phyloP scores from a whole-genome alignment of 2,113 vertebrate species.

The Stigmatopora nigra region DNA sequence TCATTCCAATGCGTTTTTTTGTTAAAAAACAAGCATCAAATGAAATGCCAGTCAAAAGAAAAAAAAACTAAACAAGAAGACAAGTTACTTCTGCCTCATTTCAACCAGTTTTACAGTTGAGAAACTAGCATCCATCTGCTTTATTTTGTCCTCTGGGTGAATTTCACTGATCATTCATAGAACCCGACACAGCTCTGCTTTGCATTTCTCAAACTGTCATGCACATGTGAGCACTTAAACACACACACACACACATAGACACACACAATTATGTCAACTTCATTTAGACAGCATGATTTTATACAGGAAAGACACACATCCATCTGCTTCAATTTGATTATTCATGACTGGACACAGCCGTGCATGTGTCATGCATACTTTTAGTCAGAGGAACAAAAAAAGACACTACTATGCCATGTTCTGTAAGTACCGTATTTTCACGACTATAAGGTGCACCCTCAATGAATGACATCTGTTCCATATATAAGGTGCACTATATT shows the following conservation, averaged over 20 bases:
- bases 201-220: slow-evolving; percentile 16
- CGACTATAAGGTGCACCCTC: too few relatives aligned
- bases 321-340: slow-evolving; percentile 40
- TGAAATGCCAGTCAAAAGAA: slow-evolving; percentile 14
- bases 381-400: background rate
- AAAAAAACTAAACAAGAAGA: background rate
- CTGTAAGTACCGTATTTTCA: too few relatives aligned
- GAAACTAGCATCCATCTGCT: slow-evolving; percentile 42
- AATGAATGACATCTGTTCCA: too few relatives aligned
- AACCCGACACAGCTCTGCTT: slow-evolving; percentile 23
- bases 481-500: too few relatives aligned
- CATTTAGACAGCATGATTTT: slow-evolving; percentile 23
- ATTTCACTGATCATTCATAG: slow-evolving; percentile 37
- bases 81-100: slow-evolving; percentile 40
- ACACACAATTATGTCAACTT: slow-evolving; percentile 35
- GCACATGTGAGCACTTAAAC: slow-evolving; percentile 11
- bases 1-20: too few relatives aligned
- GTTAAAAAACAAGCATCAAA: too few relatives aligned
- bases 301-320: slow-evolving; percentile 17
- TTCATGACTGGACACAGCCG: slow-evolving; percentile 16
- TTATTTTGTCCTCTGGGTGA: slow-evolving; percentile 33
- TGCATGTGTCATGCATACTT: background rate
- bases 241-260: slow-evolving; percentile 12
- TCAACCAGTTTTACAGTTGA: slow-evolving; percentile 33
- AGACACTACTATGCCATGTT: background rate